Base-by-base conservation (phyloP, 2,113 vertebrate genomes). In the Indicator indicator region DNA sequence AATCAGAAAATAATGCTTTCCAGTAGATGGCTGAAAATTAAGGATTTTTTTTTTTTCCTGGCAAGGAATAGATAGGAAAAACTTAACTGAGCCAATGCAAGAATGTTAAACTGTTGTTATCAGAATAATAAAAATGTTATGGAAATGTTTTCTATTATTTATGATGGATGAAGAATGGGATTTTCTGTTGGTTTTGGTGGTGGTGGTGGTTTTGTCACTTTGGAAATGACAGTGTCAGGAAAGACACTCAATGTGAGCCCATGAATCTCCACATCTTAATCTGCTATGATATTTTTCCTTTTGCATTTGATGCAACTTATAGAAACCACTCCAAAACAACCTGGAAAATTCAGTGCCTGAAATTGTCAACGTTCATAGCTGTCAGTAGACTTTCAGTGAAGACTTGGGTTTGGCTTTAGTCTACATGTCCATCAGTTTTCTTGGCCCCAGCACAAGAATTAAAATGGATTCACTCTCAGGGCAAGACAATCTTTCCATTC, bases 81-180 rank as follows among this genome's bases (percentile, higher is more conserved):
- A 71, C 10, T 76, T 79, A 46, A 93, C 82, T 52, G 63, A 92
- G 88, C 95, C 95, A 96, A 90, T 69, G 54, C 42, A 94, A 91
- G 95, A 96, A 97, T 92, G 84, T 96, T 92, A 89, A 93, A 72
- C 48, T 78, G 69, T 86, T 96, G 90, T 93, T 96, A 97, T 97
- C 95, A 95, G 86, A 96, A 96, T 82, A 95, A 90, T 83, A 95
- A 89, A 95, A 96, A 84, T 88, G n/a, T 86, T 86, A 91, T 92
- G 91, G 93, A 91, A 96, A 92, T 6, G 85, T 54, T 15, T 0
- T 80, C 74, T 68, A 84, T 86, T 90, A 88, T 94, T 93, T 96
- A 83, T 75, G n/a, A 92, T 71, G 74, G 30, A 92, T 69, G 74
- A 94, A 9, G 62, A 90, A 86, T 48, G 7, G 12, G 32, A 42